Evolutionary conservation across 2,888 invertebrate species (phyloP).

Genomic region (Lobophora halterata): DNA sequence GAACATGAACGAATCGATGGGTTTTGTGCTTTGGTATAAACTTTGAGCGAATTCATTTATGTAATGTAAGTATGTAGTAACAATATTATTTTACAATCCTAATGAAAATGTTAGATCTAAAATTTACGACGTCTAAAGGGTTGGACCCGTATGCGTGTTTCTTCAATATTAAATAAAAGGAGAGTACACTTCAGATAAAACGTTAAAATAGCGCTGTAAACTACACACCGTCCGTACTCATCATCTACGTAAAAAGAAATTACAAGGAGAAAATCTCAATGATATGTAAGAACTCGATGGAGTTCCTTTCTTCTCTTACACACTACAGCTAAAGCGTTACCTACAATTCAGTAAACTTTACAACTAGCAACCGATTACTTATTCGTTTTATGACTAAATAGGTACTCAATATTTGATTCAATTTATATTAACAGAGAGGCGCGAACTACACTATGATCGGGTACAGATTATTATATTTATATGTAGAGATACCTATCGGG

Average conservation of each 20-base stretch:
- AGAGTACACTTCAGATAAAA: conserved; percentile 45
- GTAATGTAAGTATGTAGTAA: too few relatives aligned
- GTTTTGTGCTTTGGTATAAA: conserved; percentile 81
- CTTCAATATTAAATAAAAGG: conserved; percentile 63
- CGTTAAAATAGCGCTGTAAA: conserved; percentile 61
- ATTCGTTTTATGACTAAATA: conserved; percentile 27
- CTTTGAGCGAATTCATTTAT: conserved; percentile 77
- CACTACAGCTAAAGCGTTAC: conserved; percentile 75
- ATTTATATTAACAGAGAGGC: conserved; percentile 18
- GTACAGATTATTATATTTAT: conserved; percentile 8
- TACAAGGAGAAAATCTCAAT: conserved; percentile 78
- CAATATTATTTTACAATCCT: conserved; percentile 70
- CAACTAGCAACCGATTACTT: conserved; percentile 60
- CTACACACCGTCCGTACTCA: conserved; percentile 50
- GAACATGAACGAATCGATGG: conserved; percentile 76
- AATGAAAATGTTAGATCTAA: conserved; percentile 76
- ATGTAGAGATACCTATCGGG: conserved; percentile 6
- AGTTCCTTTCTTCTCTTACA: conserved; percentile 70
- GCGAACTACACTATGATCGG: conserved; percentile 14
- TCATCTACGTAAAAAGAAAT: conserved; percentile 53
- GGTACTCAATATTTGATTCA: conserved; percentile 23
- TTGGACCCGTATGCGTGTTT: conserved; percentile 79
- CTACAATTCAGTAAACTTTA: conserved; percentile 64
- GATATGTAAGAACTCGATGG: conserved; percentile 78
- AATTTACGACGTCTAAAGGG: conserved; percentile 74